These are phyloP conservation scores for Aphis gossypii DNA, from an alignment of 1,140 invertebrate genomes.

Conservation along the genomic window DNA sequence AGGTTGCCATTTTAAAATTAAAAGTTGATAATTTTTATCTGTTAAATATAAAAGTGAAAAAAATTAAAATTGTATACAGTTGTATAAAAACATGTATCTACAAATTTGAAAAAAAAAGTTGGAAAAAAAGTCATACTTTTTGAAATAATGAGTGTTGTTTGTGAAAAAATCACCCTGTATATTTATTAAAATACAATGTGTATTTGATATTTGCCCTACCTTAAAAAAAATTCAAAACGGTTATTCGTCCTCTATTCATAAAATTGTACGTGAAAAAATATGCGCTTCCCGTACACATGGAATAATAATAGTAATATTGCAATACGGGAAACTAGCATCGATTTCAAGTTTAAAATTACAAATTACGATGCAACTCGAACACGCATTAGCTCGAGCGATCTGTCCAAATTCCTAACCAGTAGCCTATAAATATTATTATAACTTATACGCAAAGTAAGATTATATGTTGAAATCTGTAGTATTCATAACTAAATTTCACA, in stretches of 20 bases:
- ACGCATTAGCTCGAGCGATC: neutral
- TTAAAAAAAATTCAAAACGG: neutral
- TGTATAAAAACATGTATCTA: too few relatives aligned
- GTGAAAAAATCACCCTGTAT: too few relatives aligned
- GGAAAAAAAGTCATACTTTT: too few relatives aligned
- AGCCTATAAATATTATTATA: neutral
- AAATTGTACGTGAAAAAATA: neutral
- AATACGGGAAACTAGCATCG: neutral
- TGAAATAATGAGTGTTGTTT: too few relatives aligned
- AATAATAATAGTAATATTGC: neutral
- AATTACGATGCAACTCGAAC: neutral
- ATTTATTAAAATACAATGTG: neutral
- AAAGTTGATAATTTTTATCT: too few relatives aligned
- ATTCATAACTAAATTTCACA: neutral
- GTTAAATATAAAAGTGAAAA: too few relatives aligned
- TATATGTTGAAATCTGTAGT: neutral
- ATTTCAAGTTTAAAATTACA: neutral
- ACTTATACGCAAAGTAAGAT: too few relatives aligned
- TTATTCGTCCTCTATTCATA: neutral
- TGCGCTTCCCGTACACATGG: neutral
- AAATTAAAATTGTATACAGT: too few relatives aligned
- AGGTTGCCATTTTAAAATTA: too few relatives aligned
- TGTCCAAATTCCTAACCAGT: constrained; percentile 1
- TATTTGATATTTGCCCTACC: constrained; percentile 5
- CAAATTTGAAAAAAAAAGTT: too few relatives aligned